Base-by-base conservation (phyloP, 2,888 invertebrate genomes). In the Apantesis nais region DNA sequence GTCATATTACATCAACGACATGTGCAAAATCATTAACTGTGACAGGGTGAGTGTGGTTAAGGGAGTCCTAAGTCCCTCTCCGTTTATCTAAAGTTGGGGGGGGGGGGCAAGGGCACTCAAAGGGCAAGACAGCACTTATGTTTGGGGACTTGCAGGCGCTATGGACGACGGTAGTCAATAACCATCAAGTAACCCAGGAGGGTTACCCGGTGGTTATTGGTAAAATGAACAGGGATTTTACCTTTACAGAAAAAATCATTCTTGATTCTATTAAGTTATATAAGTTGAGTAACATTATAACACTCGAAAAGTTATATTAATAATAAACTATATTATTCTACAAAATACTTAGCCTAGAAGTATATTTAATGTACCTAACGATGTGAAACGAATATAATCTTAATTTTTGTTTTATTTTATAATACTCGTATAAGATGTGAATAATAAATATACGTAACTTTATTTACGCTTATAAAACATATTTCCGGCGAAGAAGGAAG, bases 381-480 rank as follows among this genome's bases (percentile, higher is more conserved):
- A 52, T 52, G 48, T 52, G n/a, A n/a, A 52, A 52, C 48, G 48
- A 52, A 52, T n/a, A 9, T 52, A 52, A 52, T 52, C 48, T 52
- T 52, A 52, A 52, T 29, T 58, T 58, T 29, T 14, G 14, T 29
- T 58, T 58, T 25, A 29, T 14, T 29, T 29, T 16, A 11, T 58
- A 55, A 14, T 29, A 29, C 16, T 55, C 14, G 16, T 29, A 58
- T 16, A 58, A 14, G 14, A 58, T 58, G 25, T 29, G 58, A 58
- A 58, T 58, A 58, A 29, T 58, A 58, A 58, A 58, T 58, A 25
- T 55, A 58, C 55, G 29, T 58, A 25, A 58, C 58, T 55, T 55
- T 55, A 55, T 55, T 25, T 55, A 62, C 25, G 37, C 39, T 62
- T n/a, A 39, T 62, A 37, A 39, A 16, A 39, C 34, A 39, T n/a